Evolutionary conservation across 2,113 vertebrate species (phyloP).

Genomic region (Seriola quinqueradiata): DNA sequence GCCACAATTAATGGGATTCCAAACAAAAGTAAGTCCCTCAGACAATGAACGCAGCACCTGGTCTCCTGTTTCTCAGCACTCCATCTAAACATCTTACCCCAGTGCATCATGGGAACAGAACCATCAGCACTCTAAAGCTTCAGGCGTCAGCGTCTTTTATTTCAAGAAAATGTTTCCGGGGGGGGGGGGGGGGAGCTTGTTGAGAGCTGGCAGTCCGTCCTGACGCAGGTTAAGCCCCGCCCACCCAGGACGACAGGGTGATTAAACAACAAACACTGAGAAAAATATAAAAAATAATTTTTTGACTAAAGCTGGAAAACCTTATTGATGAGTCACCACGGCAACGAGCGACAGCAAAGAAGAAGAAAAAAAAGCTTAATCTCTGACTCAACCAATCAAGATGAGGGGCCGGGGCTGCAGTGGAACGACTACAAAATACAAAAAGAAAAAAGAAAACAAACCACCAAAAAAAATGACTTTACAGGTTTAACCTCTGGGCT

Average conservation of each 20-base stretch:
- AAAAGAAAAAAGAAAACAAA: constrained; percentile 5
- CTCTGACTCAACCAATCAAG: constrained; percentile 36
- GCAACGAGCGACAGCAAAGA: constrained; percentile 22
- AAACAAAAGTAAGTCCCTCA: not conserved
- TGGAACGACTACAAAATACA: constrained; percentile 36
- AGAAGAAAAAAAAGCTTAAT: not conserved
- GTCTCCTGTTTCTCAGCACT: not conserved
- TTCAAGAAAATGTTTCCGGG: not conserved
- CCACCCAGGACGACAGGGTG: not conserved
- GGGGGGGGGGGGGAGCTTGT: not conserved
- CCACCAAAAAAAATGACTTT: not conserved
- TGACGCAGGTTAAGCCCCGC: constrained; percentile 16
- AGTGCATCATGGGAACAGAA: constrained; percentile 41
- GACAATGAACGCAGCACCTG: constrained; percentile 32
- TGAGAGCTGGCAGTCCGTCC: not conserved
- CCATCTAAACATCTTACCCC: not conserved
- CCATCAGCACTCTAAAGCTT: not conserved
- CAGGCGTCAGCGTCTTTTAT: not conserved
- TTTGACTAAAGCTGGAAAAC: not conserved
- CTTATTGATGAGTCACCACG: constrained; percentile 24
- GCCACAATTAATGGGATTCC: not conserved
- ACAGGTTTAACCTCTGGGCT: not conserved
- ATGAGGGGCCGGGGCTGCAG: constrained; percentile 20
- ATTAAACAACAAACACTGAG: not conserved
- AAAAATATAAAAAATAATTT: too few relatives aligned